Evolutionary conservation across 2,888 invertebrate genomes (phyloP).

Genomic region (Mactromeris polynyma): DNA sequence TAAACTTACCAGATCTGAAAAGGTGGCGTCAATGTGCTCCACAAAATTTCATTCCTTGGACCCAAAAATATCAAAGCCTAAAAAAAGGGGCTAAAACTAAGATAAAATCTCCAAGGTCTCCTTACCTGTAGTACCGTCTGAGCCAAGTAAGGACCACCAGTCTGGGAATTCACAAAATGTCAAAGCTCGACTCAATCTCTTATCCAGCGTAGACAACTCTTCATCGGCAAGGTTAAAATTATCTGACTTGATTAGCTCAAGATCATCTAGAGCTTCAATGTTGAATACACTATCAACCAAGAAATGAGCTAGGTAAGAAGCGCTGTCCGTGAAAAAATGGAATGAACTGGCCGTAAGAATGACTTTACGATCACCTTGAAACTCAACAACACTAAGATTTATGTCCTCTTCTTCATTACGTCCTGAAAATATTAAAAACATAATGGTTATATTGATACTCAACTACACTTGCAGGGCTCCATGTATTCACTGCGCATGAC

Average conservation of each 20-base stretch:
- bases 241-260: constrained; percentile 81
- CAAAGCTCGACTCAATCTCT: constrained; percentile 77
- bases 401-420: constrained; percentile 78
- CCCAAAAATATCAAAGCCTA: too few species aligned
- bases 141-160: constrained; percentile 82
- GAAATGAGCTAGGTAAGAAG: constrained; percentile 80
- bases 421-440: constrained; percentile 76
- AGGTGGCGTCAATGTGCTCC: background rate
- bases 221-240: constrained; percentile 83
- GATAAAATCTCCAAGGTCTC: background rate
- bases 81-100: too few species aligned
- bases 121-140: constrained; percentile 70
- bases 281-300: constrained; percentile 82
- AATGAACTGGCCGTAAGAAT: constrained; percentile 72
- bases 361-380: constrained; percentile 58
- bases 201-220: constrained; percentile 80
- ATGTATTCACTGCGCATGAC: too few species aligned
- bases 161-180: constrained; percentile 75
- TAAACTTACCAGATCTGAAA: too few species aligned
- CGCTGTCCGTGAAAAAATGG: constrained; percentile 78
- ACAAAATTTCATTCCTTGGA: too few species aligned
- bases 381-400: constrained; percentile 74
- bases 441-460: too few species aligned
- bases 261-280: constrained; percentile 75
- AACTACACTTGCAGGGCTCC: too few species aligned